phyloP scores from a whole-genome alignment of 2,888 invertebrate genomes.

The Ditula angustiorana region DNA sequence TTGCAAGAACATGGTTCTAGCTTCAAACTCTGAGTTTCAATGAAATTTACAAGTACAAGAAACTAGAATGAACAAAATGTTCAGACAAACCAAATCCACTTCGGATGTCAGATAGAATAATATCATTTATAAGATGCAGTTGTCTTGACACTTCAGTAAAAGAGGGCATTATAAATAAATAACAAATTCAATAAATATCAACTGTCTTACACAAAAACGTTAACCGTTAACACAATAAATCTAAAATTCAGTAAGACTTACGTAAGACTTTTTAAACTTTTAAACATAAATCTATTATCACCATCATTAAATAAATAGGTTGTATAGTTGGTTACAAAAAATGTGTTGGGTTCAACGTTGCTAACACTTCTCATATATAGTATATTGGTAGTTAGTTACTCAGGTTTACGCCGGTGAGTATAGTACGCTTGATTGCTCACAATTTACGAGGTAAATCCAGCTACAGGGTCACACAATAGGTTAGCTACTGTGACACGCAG shows the following conservation, averaged over 20 bases:
- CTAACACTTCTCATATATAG: no score
- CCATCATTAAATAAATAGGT: not conserved
- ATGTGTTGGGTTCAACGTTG: no score
- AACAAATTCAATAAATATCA: not conserved
- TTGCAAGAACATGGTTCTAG: no score
- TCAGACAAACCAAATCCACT: constrained; percentile 46
- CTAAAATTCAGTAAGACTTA: not conserved
- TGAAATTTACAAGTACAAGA: no score
- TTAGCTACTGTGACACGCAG: constrained; percentile 50
- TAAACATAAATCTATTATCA: not conserved
- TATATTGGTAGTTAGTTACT: not conserved
- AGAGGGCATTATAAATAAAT: constrained; percentile 34
- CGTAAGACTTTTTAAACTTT: not conserved
- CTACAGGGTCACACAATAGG: constrained; percentile 69
- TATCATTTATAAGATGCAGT: constrained; percentile 68
- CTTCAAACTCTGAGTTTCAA: no score
- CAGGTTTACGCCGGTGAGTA: constrained; percentile 3
- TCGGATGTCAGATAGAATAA: constrained; percentile 69
- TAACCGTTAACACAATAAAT: not conserved
- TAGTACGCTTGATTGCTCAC: constrained; percentile 44
- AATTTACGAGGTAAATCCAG: constrained; percentile 51
- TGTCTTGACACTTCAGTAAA: constrained; percentile 68
- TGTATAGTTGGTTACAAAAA: no score
- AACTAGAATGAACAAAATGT: no score
- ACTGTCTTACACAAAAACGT: not conserved